Evolutionary conservation across 2,888 invertebrate genomes (phyloP).

Genomic region (Rotaria magnacalcarata): DNA sequence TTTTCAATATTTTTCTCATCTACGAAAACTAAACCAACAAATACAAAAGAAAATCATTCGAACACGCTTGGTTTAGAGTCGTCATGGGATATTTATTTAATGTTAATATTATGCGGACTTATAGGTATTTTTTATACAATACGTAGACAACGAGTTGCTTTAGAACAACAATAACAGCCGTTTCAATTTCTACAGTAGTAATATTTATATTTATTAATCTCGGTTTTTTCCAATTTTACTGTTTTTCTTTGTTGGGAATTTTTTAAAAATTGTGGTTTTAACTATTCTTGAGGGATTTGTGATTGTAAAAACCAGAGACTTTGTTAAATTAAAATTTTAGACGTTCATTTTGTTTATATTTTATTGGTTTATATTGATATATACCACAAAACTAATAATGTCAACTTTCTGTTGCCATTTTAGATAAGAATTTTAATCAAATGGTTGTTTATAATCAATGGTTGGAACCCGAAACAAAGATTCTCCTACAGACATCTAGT

Average conservation of each 20-base stretch:
- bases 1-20: background rate
- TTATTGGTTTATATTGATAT: background rate
- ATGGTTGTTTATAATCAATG: too few relatives aligned
- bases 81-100: slow-evolving; percentile 86
- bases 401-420: background rate
- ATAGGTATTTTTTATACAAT: slow-evolving; percentile 65
- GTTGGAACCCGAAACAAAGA: too few relatives aligned
- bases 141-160: slow-evolving; percentile 34
- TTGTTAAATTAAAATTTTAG: background rate
- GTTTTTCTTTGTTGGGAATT: background rate
- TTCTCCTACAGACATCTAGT: too few relatives aligned
- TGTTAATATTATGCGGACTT: slow-evolving; percentile 75
- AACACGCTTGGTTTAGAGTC: background rate
- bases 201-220: slow-evolving; percentile 2
- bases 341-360: background rate
- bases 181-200: background rate
- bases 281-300: background rate
- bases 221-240: background rate
- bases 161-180: background rate
- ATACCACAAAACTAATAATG: background rate
- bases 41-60: background rate
- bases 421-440: background rate
- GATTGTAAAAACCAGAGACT: background rate
- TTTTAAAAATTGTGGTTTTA: background rate
- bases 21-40: background rate